Evolutionary conservation across 2,797 vertebrate species (phyloP).

Genomic region (Acipenser oxyrinchus): DNA sequence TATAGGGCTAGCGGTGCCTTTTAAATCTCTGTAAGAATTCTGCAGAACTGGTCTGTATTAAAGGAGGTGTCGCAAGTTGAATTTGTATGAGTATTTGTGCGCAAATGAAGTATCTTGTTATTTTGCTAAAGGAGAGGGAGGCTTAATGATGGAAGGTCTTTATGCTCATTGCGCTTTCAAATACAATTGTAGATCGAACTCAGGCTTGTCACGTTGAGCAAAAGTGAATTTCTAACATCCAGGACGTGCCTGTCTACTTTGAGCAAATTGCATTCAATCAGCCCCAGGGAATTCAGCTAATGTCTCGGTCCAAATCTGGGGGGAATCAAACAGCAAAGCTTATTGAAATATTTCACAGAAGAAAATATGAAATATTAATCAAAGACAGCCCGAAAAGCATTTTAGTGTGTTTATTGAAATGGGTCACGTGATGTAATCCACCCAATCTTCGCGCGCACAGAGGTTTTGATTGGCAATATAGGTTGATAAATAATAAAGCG

Average conservation of each 20-base stretch:
- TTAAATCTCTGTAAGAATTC: slow-evolving; percentile 43
- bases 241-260: slow-evolving; percentile 95
- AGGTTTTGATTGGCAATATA: no score
- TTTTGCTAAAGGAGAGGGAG: slow-evolving; percentile 65
- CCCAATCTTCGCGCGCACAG: not conserved
- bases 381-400: slow-evolving; percentile 29
- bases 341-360: slow-evolving; percentile 72
- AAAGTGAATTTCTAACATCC: slow-evolving; percentile 96
- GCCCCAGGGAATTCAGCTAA: slow-evolving; percentile 94
- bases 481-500: no score
- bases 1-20: slow-evolving; percentile 22
- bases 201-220: slow-evolving; percentile 92
- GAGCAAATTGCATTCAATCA: slow-evolving; percentile 93
- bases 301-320: slow-evolving; percentile 79
- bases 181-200: slow-evolving; percentile 97
- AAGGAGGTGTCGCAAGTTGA: slow-evolving; percentile 48
- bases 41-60: slow-evolving; percentile 34
- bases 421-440: slow-evolving; percentile 6
- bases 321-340: slow-evolving; percentile 71
- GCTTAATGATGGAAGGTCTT: slow-evolving; percentile 83
- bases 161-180: slow-evolving; percentile 90
- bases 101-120: slow-evolving; percentile 74
- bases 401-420: slow-evolving; percentile 24
- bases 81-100: slow-evolving; percentile 59
- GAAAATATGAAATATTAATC: slow-evolving; percentile 27